Evolutionary conservation across 2,113 vertebrate species (phyloP).

Genomic region (Promerops cafer): DNA sequence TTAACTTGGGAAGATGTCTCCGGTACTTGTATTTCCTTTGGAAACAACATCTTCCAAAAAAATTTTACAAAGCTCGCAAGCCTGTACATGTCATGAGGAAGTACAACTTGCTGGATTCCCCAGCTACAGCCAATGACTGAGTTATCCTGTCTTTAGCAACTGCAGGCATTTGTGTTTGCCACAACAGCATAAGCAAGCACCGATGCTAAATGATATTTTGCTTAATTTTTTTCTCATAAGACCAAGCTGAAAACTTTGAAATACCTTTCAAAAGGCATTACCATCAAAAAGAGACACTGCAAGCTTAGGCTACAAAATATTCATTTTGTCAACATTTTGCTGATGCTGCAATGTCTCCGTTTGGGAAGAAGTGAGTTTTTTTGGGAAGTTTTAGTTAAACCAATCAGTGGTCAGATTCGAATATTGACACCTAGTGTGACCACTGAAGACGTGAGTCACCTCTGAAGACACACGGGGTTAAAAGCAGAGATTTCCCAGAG

Average conservation of each 20-base stretch:
- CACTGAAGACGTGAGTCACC: no score
- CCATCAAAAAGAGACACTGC: not conserved
- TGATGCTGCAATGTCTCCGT: no score
- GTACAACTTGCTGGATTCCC: not conserved
- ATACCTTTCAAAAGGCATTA: not conserved
- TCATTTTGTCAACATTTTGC: not conserved
- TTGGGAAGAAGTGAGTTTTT: no score
- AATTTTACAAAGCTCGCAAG: not conserved
- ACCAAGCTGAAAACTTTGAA: not conserved
- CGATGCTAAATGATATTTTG: not conserved
- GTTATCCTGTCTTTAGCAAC: not conserved
- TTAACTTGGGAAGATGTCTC: not conserved
- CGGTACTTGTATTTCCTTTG: not conserved
- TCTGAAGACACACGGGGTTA: no score
- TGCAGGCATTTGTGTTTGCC: not conserved
- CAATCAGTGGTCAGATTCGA: no score
- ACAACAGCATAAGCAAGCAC: not conserved
- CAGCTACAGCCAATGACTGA: not conserved
- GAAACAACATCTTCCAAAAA: not conserved
- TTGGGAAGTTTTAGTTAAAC: no score
- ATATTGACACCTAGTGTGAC: no score
- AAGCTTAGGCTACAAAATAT: not conserved
- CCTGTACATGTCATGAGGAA: not conserved
- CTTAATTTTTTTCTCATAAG: not conserved
- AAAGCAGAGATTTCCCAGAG: no score